Base-by-base conservation (phyloP, 2,888 invertebrate species). In the Campoletis raptor region DNA sequence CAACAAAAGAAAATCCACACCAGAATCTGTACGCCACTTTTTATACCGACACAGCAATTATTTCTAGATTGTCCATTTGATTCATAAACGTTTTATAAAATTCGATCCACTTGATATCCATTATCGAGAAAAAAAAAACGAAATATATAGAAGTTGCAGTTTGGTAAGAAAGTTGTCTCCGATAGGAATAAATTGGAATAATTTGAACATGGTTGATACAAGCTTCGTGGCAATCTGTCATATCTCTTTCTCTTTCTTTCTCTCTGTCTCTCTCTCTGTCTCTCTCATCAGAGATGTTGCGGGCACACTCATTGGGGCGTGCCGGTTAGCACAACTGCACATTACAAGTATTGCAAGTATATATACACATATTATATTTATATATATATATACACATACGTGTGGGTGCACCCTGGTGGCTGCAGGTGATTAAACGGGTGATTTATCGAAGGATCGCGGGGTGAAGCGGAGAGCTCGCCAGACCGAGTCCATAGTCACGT, bases 371-470 rank as follows among this genome's bases (percentile, higher is more conserved):
- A 45, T 36, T 54, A 52, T 24, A 64, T 48, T 21, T 37, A 40
- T 66, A 36, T 37, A 37, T 79, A 52, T 66, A 61, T 48, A 24
- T 66, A 52, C 37, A 21, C 9, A 24, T 9, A 6, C 15, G 54
- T 40, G 57, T 24, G 54, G 30, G 74, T 40, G 52, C 69, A 69
- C 57, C 82, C 69, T 12, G 76, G 82, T 82, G 81, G 85, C 81
- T 85, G 85, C 85, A 79, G 85, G 81, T 85, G 85, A 85, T 85
- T 85, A 85, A 85, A 82, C 85, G 85, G 81, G 85, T 85, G 85
- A 85, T 85, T 85, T 82, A 85, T 85, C 81, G 85, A 81, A 48
- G 72, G 81, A 85, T 85, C 81, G 85, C 73, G 78, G 73, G 73
- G 76, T 30, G 45, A 81, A 72, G 52, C 72, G 37, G 70, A 81